Evolutionary conservation across 2,113 vertebrate species (phyloP).

Genomic region (Tapirus terrestris): DNA sequence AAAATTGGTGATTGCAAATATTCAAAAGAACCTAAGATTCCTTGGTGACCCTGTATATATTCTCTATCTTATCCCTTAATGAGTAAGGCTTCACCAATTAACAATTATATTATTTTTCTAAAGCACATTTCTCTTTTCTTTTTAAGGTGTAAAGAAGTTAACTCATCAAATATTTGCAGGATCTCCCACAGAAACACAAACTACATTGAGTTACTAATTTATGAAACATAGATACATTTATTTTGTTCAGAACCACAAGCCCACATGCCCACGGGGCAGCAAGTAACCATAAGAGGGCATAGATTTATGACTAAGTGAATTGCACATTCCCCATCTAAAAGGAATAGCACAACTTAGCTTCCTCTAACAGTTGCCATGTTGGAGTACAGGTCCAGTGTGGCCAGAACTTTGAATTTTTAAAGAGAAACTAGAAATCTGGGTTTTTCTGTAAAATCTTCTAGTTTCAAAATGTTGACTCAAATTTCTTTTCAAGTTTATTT

Average conservation of each 20-base stretch:
- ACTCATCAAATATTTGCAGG: neutral
- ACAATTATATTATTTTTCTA: neutral
- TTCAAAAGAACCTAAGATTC: neutral
- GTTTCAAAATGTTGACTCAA: neutral
- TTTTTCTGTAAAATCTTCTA: neutral
- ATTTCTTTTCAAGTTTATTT: neutral
- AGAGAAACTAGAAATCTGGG: neutral
- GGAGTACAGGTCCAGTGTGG: no score
- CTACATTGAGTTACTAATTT: neutral
- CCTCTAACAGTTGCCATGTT: neutral
- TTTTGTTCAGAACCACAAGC: neutral
- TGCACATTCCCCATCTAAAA: neutral
- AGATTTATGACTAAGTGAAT: neutral
- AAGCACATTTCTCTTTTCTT: constrained; percentile 9
- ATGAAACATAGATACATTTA: neutral
- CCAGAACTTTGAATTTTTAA: neutral
- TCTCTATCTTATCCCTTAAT: neutral
- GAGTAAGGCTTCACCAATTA: neutral
- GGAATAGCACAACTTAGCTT: neutral
- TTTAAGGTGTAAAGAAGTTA: neutral
- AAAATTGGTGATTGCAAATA: neutral
- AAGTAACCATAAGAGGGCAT: neutral
- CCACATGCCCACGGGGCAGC: neutral
- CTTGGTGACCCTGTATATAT: neutral
- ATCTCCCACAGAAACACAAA: neutral